Conservation (phyloP, 1,140 invertebrate genomes). For the Dendroctonus valens region DNA sequence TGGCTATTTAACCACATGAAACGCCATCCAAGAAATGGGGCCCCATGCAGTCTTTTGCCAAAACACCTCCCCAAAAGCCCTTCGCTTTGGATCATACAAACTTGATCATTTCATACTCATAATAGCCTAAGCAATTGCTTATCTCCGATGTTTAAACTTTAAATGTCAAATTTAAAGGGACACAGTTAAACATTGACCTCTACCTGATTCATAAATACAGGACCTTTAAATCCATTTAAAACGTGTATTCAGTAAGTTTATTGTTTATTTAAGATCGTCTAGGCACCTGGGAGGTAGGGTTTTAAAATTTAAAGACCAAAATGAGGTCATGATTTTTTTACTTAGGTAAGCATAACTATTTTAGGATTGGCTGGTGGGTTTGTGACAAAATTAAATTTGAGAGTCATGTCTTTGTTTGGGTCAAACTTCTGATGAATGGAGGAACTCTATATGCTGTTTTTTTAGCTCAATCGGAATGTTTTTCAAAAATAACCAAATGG, state of each 20-base stretch:
- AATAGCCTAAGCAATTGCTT: too few species aligned
- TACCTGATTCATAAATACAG: conserved; percentile 6
- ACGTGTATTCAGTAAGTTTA: not conserved
- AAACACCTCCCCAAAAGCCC: too few species aligned
- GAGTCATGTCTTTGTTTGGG: too few species aligned
- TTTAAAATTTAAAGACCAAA: conserved; percentile 32
- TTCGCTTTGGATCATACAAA: too few species aligned
- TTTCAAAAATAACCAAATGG: too few species aligned
- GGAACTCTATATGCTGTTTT: too few species aligned
- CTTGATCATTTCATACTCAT: too few species aligned
- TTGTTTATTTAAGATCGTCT: conserved; percentile 1
- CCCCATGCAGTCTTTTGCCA: too few species aligned
- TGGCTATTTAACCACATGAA: too few species aligned
- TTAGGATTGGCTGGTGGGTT: conserved; percentile 7
- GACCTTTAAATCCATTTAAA: not conserved
- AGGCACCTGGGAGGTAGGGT: not conserved
- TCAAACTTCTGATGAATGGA: too few species aligned
- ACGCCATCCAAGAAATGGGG: too few species aligned
- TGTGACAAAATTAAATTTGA: not conserved
- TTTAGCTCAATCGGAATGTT: too few species aligned
- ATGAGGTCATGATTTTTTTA: conserved; percentile 25
- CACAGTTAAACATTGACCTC: conserved; percentile 17
- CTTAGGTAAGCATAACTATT: conserved; percentile 25
- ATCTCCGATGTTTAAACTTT: conserved; percentile 17
- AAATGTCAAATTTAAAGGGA: conserved; percentile 28